Evolutionary conservation across 1,140 invertebrate genomes (phyloP).

Genomic region (Sarcophaga peregrina): DNA sequence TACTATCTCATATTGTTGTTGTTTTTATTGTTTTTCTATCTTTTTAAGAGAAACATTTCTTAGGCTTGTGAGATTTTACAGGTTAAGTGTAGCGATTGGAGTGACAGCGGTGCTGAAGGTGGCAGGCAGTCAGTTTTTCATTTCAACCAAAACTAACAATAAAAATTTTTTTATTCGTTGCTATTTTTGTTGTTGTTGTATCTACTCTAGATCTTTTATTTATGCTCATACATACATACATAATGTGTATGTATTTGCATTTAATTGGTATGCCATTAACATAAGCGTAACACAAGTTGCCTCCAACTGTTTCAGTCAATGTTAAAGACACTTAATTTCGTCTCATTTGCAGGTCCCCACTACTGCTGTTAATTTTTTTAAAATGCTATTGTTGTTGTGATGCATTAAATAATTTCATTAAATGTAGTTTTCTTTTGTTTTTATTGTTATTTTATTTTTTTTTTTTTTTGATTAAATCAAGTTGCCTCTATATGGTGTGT

Average conservation of each 20-base stretch:
- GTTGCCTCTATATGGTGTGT: not conserved
- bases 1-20: not conserved
- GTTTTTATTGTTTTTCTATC: not conserved
- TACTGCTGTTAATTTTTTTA: not conserved
- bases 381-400: not conserved
- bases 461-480: not conserved
- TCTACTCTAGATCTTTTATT: no score
- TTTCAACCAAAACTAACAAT: no score
- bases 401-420: slow-evolving; percentile 8
- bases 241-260: not conserved
- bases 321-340: not conserved
- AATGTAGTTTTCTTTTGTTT: not conserved
- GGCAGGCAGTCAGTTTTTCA: not conserved
- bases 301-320: slow-evolving; percentile 7
- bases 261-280: not conserved
- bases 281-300: slow-evolving; percentile 11
- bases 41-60: slow-evolving; percentile 11
- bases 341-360: not conserved
- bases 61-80: not conserved
- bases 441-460: not conserved
- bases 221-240: no score
- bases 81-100: not conserved
- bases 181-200: not conserved
- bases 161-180: no score
- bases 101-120: not conserved